phyloP scores from a whole-genome alignment of 2,113 vertebrate species.

The pig (Sus scrofa) region T2T-Sscrofa CM000814.6:18564501-18565000 shows the following conservation, averaged over 20 bases:
- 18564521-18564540: background rate
- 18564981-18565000: background rate
- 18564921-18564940: background rate
- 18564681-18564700: conserved; percentile 23
- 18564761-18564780: background rate
- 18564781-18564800: background rate
- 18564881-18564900: background rate
- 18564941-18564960: background rate
- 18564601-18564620: background rate
- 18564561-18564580: background rate
- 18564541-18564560: background rate
- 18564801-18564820: background rate
- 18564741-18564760: conserved; percentile 33
- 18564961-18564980: background rate
- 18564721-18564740: background rate
- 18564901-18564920: background rate
- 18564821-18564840: background rate
- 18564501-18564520: background rate
- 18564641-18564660: background rate
- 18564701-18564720: background rate
- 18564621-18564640: background rate
- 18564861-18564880: background rate
- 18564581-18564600: background rate
- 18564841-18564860: background rate
- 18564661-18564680: background rate